These are phyloP conservation scores for Helogale parvula DNA, from an alignment of 2,113 vertebrate genomes.

Conservation along the genomic window DNA sequence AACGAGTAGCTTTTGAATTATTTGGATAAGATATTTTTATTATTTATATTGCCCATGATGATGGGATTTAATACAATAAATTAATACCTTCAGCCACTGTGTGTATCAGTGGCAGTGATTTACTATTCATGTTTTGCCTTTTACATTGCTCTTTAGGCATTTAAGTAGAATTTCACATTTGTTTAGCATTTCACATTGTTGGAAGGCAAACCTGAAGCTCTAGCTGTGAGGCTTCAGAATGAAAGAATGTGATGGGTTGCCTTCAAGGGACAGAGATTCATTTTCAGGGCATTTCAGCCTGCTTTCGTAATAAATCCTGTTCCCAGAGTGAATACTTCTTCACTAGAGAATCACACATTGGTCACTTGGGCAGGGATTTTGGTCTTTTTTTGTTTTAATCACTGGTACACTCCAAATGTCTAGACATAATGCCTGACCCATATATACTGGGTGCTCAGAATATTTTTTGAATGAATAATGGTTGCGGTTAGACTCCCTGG, in stretches of 20 bases:
- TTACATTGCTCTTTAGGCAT: not conserved
- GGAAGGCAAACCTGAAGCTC: not conserved
- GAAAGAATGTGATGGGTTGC: not conserved
- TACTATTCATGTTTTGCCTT: not conserved
- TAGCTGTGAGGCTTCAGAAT: not conserved
- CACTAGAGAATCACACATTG: not conserved
- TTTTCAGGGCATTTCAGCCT: not conserved
- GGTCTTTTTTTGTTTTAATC: not conserved
- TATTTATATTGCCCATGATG: not conserved
- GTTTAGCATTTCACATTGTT: not conserved
- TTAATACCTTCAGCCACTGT: not conserved
- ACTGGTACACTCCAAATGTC: not conserved
- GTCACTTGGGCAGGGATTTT: not conserved
- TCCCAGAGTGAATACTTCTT: not conserved
- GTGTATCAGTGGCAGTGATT: not conserved
- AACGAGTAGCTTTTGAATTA: not conserved
- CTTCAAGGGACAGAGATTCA: not conserved
- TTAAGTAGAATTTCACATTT: not conserved
- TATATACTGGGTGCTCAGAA: not conserved
- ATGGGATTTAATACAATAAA: not conserved
- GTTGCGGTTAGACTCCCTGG: not conserved
- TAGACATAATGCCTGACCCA: not conserved
- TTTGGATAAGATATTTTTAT: not conserved
- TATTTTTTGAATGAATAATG: not conserved
- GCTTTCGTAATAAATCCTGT: not conserved